Base-by-base conservation (phyloP, 2,888 invertebrate genomes). In the Drosophila maculinotata region DNA sequence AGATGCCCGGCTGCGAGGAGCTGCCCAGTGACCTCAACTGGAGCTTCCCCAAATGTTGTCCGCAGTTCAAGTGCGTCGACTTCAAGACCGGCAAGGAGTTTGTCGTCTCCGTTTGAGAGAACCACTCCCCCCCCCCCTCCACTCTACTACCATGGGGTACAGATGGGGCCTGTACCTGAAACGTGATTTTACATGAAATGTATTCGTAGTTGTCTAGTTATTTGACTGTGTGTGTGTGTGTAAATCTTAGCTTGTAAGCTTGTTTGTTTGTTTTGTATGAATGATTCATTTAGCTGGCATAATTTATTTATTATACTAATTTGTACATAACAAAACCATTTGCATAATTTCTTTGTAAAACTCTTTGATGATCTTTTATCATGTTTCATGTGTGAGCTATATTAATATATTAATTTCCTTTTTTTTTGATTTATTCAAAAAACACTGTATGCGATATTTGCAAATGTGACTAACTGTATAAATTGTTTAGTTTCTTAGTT, bases 21-120 rank as follows among this genome's bases (percentile, higher is more conserved):
- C 70, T 91, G 57, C 89, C 91, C 68, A 78, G 83, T 36, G 90
- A 91, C 77, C 81, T 87, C 57, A 85, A 82, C 69, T 90, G 90
- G 89, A 80, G 89, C 44, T 91, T 89, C 75, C 91, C 91, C 71
- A 91, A 91, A 68, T 91, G 91, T 49, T 91, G 91, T 79, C 90
- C 91, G 30, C 90, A 90, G 70, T 91, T 88, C 69, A 87, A 90
- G 62, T 91, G 91, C 64, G 86, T 79, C 52, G 91, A 91, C 69
- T 90, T 90, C 30, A 90, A 90, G 71, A 90, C 90, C 52, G 91
- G 91, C 83, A 88, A 91, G 65, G 89, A 90, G 63, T 77, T 91
- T 25, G 79, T 90, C 33, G 77, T 91, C 65, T 88, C 90, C 52
- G 71, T 86, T 72, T 90, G n/a, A n/a, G n/a, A 90, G 72, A 67